Conservation (phyloP, 2,113 vertebrate species). For the Bolborhynchus lineola region DNA sequence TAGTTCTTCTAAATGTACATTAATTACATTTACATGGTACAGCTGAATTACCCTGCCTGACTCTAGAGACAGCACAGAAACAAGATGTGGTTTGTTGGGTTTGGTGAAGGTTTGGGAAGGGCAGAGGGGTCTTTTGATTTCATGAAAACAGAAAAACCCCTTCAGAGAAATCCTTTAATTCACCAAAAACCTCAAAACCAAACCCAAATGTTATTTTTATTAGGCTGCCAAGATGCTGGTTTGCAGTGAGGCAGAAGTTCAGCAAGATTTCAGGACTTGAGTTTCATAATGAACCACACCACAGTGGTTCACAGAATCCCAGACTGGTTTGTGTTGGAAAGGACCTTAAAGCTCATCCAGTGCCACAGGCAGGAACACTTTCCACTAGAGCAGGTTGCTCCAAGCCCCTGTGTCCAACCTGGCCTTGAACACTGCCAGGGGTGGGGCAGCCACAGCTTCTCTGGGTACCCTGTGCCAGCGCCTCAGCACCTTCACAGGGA, state of each 20-base stretch:
- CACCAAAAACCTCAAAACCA: neutral
- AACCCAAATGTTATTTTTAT: neutral
- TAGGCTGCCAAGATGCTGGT: neutral
- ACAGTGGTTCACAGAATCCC: neutral
- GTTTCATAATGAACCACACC: neutral
- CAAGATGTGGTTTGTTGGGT: neutral
- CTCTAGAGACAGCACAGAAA: neutral
- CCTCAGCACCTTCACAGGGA: too few species aligned
- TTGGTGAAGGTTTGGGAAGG: neutral
- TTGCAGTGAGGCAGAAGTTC: neutral
- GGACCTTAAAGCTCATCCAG: too few species aligned
- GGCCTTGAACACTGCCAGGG: too few species aligned
- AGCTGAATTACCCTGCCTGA: neutral
- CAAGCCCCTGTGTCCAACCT: too few species aligned
- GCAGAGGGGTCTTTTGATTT: neutral
- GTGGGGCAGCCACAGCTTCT: too few species aligned
- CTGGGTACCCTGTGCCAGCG: too few species aligned
- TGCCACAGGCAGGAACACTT: too few species aligned
- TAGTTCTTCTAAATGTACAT: too few species aligned
- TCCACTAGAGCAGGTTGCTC: too few species aligned
- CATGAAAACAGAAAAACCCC: neutral
- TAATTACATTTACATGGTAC: too few species aligned
- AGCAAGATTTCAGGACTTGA: neutral
- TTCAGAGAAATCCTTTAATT: neutral
- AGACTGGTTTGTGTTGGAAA: too few species aligned